These are phyloP conservation scores for Graphium colonna DNA, from an alignment of 2,888 invertebrate species.

Conservation along the genomic window DNA sequence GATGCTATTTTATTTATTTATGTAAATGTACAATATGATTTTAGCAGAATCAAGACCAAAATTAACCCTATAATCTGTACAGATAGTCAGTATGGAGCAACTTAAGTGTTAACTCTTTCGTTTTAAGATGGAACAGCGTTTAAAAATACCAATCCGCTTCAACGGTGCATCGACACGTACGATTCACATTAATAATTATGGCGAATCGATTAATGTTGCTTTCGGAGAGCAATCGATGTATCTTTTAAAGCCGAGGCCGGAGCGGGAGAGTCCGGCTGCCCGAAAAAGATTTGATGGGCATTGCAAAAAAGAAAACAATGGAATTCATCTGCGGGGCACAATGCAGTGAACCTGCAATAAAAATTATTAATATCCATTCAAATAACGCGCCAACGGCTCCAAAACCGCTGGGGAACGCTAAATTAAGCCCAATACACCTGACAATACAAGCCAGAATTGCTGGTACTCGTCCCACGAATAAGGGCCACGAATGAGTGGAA, in stretches of 20 bases:
- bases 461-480: conserved; percentile 56
- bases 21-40: too few relatives aligned
- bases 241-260: conserved; percentile 52
- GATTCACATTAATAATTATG: conserved; percentile 21
- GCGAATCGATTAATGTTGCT: conserved; percentile 54
- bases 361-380: conserved; percentile 74
- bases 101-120: too few relatives aligned
- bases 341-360: conserved; percentile 73
- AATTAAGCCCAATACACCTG: conserved; percentile 50
- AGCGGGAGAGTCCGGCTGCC: conserved; percentile 63
- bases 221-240: conserved; percentile 57
- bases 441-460: conserved; percentile 65
- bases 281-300: conserved; percentile 72
- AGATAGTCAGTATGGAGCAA: too few relatives aligned
- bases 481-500: conserved; percentile 70
- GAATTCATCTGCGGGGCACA: conserved; percentile 59
- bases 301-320: conserved; percentile 53
- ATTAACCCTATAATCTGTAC: too few relatives aligned
- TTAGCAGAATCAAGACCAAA: too few relatives aligned
- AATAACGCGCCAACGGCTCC: conserved; percentile 35
- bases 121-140: conserved; percentile 9
- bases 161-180: background rate
- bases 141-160: conserved; percentile 42
- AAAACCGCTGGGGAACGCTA: conserved; percentile 28
- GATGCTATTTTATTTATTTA: too few relatives aligned